Conservation (phyloP, 2,888 invertebrate genomes). For the Zelleria hepariella region DNA sequence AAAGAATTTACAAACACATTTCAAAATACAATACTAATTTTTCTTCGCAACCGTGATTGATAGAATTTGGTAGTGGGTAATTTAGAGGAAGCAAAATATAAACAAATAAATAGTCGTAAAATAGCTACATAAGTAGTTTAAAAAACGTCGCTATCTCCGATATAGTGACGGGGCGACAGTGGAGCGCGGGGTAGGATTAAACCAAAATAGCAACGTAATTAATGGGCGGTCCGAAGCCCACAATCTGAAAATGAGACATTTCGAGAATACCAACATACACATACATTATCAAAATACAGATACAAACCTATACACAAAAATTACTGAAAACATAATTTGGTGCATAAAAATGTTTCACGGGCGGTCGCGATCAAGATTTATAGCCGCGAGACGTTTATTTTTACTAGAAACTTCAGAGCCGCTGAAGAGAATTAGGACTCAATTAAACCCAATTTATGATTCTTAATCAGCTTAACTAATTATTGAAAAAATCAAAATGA, state of each 20-base stretch:
- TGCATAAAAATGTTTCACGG: background rate
- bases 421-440: conserved; percentile 1
- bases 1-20: conserved; percentile 4
- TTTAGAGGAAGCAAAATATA: background rate
- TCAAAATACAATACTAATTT: background rate
- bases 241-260: conserved; percentile 48
- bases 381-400: background rate
- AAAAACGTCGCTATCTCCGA: conserved; percentile 23
- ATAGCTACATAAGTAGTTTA: background rate
- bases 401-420: background rate
- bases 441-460: background rate
- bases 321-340: background rate
- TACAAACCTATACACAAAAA: background rate
- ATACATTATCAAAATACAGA: conserved; percentile 11
- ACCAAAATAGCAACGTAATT: conserved; percentile 61
- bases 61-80: background rate
- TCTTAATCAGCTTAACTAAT: background rate
- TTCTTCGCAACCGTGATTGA: background rate
- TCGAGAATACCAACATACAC: conserved; percentile 38
- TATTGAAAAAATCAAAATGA: no score
- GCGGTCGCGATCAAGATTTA: conserved; percentile 2
- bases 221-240: conserved; percentile 52
- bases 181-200: conserved; percentile 56
- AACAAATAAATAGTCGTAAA: conserved; percentile 1
- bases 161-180: conserved; percentile 45